Evolutionary conservation across 2,797 vertebrate genomes (phyloP), one percentile per base, ranked within the genome.

Genomic region (Benthosema pterotum): DNA sequence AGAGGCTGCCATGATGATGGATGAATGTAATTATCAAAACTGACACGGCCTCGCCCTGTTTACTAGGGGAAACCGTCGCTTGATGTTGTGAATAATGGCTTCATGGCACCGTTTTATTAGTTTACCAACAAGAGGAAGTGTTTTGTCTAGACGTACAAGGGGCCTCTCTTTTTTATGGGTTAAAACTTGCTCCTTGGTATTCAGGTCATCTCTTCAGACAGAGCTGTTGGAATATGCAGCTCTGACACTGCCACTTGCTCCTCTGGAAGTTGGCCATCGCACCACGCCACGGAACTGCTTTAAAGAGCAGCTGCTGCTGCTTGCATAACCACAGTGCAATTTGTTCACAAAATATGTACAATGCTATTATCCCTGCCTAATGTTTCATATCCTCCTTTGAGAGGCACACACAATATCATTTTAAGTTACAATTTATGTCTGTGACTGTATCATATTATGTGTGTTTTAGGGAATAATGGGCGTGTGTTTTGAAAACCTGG

Each of bases 61-160:
- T 90, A 92, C 85, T 84, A 74, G 79, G 14, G 79, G 85, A 86
- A 79, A 78, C 65, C 63, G 81, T 67, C 47, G 80, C 88, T 90
- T 89, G 87, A 91, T 92, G 84, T 84, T 88, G 84, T 74, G 76
- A 90, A 91, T 89, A 90, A 90, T 89, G 80, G 80, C 75, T 93
- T 92, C 85, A 90, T 77, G 76, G 89, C 78, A 38, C 57, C 60
- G 67, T 88, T 93, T 93, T 92, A 93, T 88, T 88, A 89, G 90
- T 91, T 91, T 90, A 90, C 89, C 88, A 91, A 89, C 90, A 91
- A 90, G 85, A 88, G 90, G 90, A 91, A 92, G 83, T 83, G 83
- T 89, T 91, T 85, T 87, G 92, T 93, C 90, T 92, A 93, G 93
- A 93, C 93, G 86, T 88, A 75, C 86, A 90, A 87, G 75, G 71